These are phyloP conservation scores for Tipula helvola DNA, from an alignment of 2,888 invertebrate species.

Conservation along the genomic window DNA sequence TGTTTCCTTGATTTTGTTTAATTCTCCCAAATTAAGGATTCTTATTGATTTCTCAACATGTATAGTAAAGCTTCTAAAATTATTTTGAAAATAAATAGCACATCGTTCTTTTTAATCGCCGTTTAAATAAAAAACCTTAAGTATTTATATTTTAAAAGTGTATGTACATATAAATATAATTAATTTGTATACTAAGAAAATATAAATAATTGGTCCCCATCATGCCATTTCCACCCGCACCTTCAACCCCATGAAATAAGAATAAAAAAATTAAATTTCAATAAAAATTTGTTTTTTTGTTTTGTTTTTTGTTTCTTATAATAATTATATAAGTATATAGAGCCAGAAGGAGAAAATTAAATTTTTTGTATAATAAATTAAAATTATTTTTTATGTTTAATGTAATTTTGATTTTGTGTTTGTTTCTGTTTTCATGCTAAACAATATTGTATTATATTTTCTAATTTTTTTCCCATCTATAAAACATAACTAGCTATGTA, in stretches of 20 bases:
- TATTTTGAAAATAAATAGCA: background rate
- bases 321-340: background rate
- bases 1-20: background rate
- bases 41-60: background rate
- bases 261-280: background rate
- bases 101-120: background rate
- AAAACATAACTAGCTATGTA: background rate
- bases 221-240: background rate
- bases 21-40: background rate
- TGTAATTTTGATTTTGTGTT: background rate
- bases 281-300: background rate
- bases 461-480: background rate
- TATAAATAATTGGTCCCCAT: background rate
- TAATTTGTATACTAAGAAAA: background rate
- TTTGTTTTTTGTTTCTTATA: background rate
- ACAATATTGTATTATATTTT: background rate
- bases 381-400: background rate
- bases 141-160: background rate
- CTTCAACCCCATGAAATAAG: background rate
- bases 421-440: background rate
- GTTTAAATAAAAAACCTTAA: background rate
- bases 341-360: constrained; percentile 14
- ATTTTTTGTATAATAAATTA: constrained; percentile 8
- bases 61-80: background rate
- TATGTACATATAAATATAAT: background rate